Evolutionary conservation across 1,140 invertebrate genomes (phyloP), one percentile per base, ranked within the genome.

Genomic region (Drosophila seguyi): DNA sequence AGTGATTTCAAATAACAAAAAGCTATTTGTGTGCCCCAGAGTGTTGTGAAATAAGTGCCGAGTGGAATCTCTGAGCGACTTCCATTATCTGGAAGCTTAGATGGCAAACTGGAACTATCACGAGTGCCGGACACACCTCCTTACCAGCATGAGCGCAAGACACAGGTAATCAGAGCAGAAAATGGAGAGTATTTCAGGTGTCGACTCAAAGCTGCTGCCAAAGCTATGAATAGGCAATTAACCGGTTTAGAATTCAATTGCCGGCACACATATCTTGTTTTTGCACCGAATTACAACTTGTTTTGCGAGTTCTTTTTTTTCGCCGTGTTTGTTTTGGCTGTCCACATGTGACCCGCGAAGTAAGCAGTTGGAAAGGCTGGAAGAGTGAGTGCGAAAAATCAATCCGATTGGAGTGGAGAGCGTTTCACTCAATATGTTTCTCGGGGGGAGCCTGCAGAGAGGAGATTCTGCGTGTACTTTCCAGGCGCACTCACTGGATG

Each of bases 201-300:
- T 72, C 71, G 72, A 22, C 58, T 48, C 25, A 27, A n/a, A 27
- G 22, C 47, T 52, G 25, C 8, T n/a, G 45, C 18, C 14, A 20
- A 34, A 20, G 18, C 13, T 36, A 27, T 22, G 20, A 36, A 38
- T 22, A 25, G 25, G 20, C 50, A 69, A 75, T 74, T 67, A 87
- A 86, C 82, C 75, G 82, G 82, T 86, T 85, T 65, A 39, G 48
- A 41, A 41, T 47, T 63, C 38, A 57, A 59, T 69, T 62, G 57
- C 36, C 31, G 56, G 42, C 56, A 18, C 29, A 41, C n/a, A 62
- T 62, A 55, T 50, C 25, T 29, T 56, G 13, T 14, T 13, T 45
- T 18, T 31, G 29, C 38, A 52, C 45, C 34, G 27, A 34, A 38
- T 66, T 76, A 76, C 73, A 74, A 74, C 71, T 74, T 20, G 71